Evolutionary conservation across 2,113 vertebrate species (phyloP), one percentile per base, ranked within the genome.

Genomic region (Lepus americanus): DNA sequence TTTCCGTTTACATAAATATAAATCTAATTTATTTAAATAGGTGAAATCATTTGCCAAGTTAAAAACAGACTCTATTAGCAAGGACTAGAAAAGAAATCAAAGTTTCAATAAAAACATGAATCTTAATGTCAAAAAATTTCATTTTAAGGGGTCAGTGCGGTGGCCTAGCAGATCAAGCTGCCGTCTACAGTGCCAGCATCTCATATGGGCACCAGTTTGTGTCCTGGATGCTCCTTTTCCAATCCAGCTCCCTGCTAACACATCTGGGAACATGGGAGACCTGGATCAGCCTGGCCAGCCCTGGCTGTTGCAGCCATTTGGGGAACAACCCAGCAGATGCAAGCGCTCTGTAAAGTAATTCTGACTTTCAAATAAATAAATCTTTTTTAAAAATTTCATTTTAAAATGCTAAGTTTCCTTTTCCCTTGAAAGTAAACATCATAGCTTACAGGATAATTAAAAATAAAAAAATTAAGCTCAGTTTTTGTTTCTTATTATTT

Each of bases 61-160:
- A 93, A 90, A 96, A 91, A 93, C 78, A 81, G 95, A 80, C 87
- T 87, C 39, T 29, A 70, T 92, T 78, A 79, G 13, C 33, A 22
- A 36, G 27, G 19, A 14, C 22, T 69, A 69, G 25, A 25, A 83
- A 86, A 76, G 81, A 90, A 67, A 78, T 72, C 33, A 86, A 70
- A 93, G 19, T 90, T 95, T 90, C 87, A 29, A 90, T 39, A 87
- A 95, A 95, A 90, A 25, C 23, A 89, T 92, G 55, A 78, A 59
- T 79, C 29, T 78, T 94, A 85, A 90, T 88, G 49, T 92, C 14
- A 87, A 90, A 95, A 89, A 44, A 44, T 44, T 44, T 44, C 44
- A 44, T 44, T 44, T 44, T 44, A 44, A 44, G 44, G 44, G 44
- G 44, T 44, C 44, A 44, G 44, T 44, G 44, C 44, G 7, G 44